Percentiles rank a stretch among this genome's conserved stretches.
These are phyloP conservation scores for Megathymus violae DNA, from an alignment of 1,140 invertebrate genomes.

Conservation along the genomic window DNA sequence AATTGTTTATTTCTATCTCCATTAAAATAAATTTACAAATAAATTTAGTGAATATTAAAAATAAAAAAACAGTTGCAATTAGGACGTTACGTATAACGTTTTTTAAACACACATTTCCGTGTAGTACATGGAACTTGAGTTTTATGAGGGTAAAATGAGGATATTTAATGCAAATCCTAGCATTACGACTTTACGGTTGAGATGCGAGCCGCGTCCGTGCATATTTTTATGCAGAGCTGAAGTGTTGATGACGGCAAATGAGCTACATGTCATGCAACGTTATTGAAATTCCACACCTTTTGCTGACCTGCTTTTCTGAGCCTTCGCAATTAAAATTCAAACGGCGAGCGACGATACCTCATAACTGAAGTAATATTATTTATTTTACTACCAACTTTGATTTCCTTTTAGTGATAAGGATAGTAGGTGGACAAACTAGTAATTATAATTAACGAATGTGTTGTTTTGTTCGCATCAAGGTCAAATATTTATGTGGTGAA, in stretches of 20 bases:
- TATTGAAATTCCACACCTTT: constrained; percentile 23
- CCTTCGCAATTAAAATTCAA: constrained; percentile 13
- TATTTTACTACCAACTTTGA: too few species aligned
- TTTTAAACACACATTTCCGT: not conserved
- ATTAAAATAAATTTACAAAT: too few species aligned
- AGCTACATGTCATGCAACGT: constrained; percentile 24
- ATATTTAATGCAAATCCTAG: constrained; percentile 21
- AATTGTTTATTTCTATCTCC: too few species aligned
- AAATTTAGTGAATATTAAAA: too few species aligned
- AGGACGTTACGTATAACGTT: too few species aligned
- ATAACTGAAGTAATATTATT: not conserved
- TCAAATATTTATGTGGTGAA: constrained; percentile 9
- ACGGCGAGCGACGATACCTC: constrained; percentile 2
- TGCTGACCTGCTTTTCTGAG: constrained; percentile 20
- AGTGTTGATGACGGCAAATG: constrained; percentile 10
- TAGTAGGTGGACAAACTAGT: too few species aligned
- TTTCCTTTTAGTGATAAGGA: too few species aligned
- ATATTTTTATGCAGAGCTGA: constrained; percentile 15
- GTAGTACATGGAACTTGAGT: not conserved
- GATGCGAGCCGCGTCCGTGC: not conserved
- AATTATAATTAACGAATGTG: not conserved
- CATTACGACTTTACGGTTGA: constrained; percentile 7
- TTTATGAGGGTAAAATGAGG: constrained; percentile 12
- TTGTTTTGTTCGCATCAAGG: not conserved
- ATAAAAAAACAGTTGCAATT: too few species aligned